Conservation (phyloP, 1,140 invertebrate genomes). For the Delia radicum region DNA sequence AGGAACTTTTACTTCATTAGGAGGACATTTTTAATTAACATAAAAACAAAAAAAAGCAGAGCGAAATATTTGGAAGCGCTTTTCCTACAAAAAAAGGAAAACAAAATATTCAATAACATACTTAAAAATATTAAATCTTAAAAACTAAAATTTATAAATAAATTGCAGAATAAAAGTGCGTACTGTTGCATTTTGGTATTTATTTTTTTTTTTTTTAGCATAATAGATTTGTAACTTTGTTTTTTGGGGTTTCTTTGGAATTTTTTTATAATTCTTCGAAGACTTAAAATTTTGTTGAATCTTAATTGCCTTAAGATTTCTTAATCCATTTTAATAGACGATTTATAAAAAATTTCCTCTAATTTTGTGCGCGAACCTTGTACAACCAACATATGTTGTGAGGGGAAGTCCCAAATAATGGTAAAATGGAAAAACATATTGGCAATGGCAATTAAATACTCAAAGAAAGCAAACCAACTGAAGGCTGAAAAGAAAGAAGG, state of each 20-base stretch:
- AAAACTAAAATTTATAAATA: background rate
- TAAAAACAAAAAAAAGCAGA: background rate
- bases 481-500: conserved; percentile 69
- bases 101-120: background rate
- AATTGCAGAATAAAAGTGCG: background rate
- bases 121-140: background rate
- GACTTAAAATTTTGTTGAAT: background rate
- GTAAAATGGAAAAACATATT: conserved; percentile 92
- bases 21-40: background rate
- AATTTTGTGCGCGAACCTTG: conserved; percentile 55
- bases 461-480: conserved; percentile 90
- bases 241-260: background rate
- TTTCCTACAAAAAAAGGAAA: background rate
- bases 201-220: background rate
- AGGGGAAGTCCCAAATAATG: conserved; percentile 81
- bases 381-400: conserved; percentile 74
- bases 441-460: conserved; percentile 85
- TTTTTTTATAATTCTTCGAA: conserved; percentile 1
- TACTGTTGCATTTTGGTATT: background rate
- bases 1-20: background rate
- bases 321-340: conserved; percentile 25
- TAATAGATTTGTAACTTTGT: background rate
- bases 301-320: background rate
- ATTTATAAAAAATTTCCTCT: conserved; percentile 33
- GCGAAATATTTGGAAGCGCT: conserved; percentile 9